Evolutionary conservation across 2,797 vertebrate genomes (phyloP), one percentile per base, ranked within the genome.

Genomic region (Aythya fuligula): DNA sequence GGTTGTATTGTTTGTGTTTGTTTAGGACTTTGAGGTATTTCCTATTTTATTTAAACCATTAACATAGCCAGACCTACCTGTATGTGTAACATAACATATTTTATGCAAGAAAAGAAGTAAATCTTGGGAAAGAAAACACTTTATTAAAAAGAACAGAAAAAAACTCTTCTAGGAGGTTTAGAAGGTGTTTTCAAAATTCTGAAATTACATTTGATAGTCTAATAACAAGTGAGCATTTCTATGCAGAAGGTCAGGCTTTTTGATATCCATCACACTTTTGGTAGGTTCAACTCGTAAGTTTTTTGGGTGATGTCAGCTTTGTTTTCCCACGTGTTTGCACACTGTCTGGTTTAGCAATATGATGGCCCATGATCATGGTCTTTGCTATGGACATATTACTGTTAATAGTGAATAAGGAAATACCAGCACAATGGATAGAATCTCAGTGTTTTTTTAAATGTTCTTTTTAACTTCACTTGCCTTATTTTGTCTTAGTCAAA

Each of bases 261-360:
- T 69, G 32, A 65, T 0, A 3, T 4, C 24, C 19, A 9, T 58
- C 24, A 36, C 0, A 0, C 8, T 62, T 89, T 28, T n/a, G 18
- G 10, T 15, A 18, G 25, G 34, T 90, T 32, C 32, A 2, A 38
- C 32, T 19, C 30, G 7, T 66, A 41, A 8, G 5, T 14, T 58
- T 75, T 85, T 36, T 27, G 16, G 9, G 6, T 53, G 30, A 45
- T 53, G 4, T 18, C 36, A 64, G 1, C 21, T 76, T 76, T 79
- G 51, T 81, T 87, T 76, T 84, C 11, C 24, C 16, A n/a, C 11
- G 5, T 13, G 54, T 28, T 43, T 58, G 32, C 19, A 28, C 9
- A 20, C 10, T 7, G 27, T 30, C 14, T 70, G 21, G 5, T 3
- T 2, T 78, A 62, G 25, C 28, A 39, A 19, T 47, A 30, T 5